phyloP scores from a whole-genome alignment of 30 jellyfish, hydroid and myxozoan species.

The Cassiopea andromeda region DNA sequence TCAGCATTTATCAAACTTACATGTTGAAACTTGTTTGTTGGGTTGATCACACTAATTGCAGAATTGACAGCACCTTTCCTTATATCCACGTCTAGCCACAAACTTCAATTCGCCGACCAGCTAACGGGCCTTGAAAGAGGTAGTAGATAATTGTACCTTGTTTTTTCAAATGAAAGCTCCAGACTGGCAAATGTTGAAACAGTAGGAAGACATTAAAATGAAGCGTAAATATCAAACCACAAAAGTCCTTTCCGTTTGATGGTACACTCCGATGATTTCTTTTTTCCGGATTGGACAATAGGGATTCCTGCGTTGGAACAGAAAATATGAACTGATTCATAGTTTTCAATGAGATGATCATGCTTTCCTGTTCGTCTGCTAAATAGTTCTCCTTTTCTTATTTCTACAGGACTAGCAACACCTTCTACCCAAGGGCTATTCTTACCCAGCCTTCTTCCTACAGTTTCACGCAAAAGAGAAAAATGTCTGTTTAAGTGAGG shows the following conservation, averaged over 20 bases:
- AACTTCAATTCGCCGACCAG: background rate
- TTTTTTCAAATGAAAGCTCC: background rate
- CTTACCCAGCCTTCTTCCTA: background rate
- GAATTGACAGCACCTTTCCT: conserved; percentile 13
- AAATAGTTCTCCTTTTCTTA: background rate
- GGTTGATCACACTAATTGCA: conserved; percentile 9
- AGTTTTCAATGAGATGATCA: background rate
- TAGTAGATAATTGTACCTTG: background rate
- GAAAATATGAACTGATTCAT: background rate
- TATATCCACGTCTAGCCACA: background rate
- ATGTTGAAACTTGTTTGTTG: conserved; percentile 12
- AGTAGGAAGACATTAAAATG: background rate
- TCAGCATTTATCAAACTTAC: conserved; percentile 11
- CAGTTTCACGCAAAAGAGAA: background rate
- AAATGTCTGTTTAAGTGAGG: background rate
- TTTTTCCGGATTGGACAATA: conserved; percentile 20
- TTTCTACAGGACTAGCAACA: background rate
- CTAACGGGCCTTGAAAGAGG: background rate
- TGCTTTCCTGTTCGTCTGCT: conserved; percentile 38
- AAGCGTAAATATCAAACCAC: background rate
- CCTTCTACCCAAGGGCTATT: conserved; percentile 15
- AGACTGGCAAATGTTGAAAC: conserved; percentile 8
- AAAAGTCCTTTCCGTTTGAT: conserved; percentile 6
- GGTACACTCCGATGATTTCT: background rate
- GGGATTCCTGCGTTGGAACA: background rate